These are phyloP conservation scores for Calliopsis andreniformis DNA, from an alignment of 1,140 invertebrate genomes.

Conservation along the genomic window DNA sequence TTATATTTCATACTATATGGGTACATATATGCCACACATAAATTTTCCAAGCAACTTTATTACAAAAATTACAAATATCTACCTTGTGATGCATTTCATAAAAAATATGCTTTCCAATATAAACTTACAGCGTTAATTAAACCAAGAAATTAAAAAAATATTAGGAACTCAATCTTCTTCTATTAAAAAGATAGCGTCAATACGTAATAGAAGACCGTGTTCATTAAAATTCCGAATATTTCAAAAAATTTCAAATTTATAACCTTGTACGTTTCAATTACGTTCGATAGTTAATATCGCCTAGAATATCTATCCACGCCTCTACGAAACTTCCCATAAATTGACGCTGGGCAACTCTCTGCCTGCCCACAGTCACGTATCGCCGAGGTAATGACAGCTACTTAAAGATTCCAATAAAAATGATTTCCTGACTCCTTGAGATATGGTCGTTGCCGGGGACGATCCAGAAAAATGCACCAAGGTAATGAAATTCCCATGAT, in stretches of 20 bases:
- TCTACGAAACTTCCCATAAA: background rate
- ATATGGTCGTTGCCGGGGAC: constrained; percentile 61
- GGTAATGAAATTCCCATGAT: constrained; percentile 66
- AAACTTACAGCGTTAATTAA: too few species aligned
- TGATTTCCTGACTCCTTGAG: constrained; percentile 71
- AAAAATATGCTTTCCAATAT: too few species aligned
- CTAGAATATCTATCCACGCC: background rate
- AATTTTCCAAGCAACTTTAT: too few species aligned
- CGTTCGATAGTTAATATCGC: background rate
- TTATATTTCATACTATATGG: too few species aligned
- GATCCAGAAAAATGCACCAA: constrained; percentile 75
- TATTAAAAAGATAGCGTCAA: too few species aligned
- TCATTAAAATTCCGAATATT: too few species aligned
- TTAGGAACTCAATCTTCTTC: too few species aligned
- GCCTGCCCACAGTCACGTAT: background rate
- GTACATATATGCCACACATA: too few species aligned
- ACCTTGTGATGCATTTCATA: too few species aligned
- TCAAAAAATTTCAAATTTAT: background rate
- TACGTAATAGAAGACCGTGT: too few species aligned
- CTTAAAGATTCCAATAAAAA: constrained; percentile 57
- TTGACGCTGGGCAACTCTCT: background rate
- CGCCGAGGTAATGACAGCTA: constrained; percentile 17
- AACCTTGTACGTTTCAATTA: background rate
- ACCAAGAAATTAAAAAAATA: too few species aligned
- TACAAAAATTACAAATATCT: too few species aligned